phyloP scores from a whole-genome alignment of 92 coral and sea anemone species.

The Porites lobata region DNA sequence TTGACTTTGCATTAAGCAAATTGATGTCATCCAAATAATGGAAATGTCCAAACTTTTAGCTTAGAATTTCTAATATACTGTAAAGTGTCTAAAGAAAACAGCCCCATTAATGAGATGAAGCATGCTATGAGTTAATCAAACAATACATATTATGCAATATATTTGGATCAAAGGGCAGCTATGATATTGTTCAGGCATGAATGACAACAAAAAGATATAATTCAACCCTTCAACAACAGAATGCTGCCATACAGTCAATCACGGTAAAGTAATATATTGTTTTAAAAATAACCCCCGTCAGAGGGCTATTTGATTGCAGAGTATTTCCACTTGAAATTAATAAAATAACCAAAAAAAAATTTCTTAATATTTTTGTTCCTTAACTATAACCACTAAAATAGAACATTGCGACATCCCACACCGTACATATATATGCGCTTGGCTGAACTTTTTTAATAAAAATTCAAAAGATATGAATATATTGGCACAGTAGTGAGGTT shows the following conservation, averaged over 20 bases:
- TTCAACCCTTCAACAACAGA: neutral
- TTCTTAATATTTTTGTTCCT: too few species aligned
- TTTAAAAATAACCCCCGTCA: neutral
- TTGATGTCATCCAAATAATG: too few species aligned
- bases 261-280: too few species aligned
- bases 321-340: too few species aligned
- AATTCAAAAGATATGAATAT: slow-evolving; percentile 12
- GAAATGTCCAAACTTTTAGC: too few species aligned
- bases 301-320: neutral
- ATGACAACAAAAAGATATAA: neutral
- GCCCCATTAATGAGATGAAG: neutral
- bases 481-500: neutral
- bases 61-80: too few species aligned
- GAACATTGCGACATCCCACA: too few species aligned
- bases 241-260: too few species aligned
- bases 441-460: slow-evolving; percentile 1
- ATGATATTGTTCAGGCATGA: slow-evolving; percentile 11
- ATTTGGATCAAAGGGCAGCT: neutral
- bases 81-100: neutral
- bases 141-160: slow-evolving; percentile 1
- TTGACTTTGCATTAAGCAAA: neutral
- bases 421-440: neutral
- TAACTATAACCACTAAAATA: too few species aligned
- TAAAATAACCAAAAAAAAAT: too few species aligned
- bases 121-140: neutral